These are phyloP conservation scores for Branchellion lobata DNA, from an alignment of 2,888 invertebrate genomes.

Conservation along the genomic window DNA sequence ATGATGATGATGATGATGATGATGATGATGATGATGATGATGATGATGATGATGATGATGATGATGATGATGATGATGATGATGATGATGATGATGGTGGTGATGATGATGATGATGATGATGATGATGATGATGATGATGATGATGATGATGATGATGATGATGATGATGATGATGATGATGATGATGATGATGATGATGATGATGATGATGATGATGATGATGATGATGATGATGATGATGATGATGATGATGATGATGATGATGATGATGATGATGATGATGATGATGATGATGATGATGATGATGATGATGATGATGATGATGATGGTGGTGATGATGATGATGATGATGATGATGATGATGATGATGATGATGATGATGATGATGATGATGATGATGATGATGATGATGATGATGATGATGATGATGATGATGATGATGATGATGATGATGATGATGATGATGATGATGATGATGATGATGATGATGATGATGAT, in stretches of 20 bases:
- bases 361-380: conserved; percentile 37
- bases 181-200: conserved; percentile 39
- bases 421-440: conserved; percentile 34
- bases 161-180: conserved; percentile 38
- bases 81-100: conserved; percentile 30
- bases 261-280: conserved; percentile 28
- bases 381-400: conserved; percentile 35
- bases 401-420: conserved; percentile 39
- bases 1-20: conserved; percentile 4
- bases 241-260: conserved; percentile 21
- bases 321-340: conserved; percentile 30
- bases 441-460: conserved; percentile 28
- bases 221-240: not conserved
- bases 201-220: not conserved
- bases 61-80: conserved; percentile 13
- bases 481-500: conserved; percentile 31
- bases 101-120: conserved; percentile 37
- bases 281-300: conserved; percentile 32
- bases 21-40: conserved; percentile 30
- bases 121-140: conserved; percentile 39
- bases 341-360: conserved; percentile 35
- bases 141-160: conserved; percentile 38
- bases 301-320: conserved; percentile 31
- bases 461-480: conserved; percentile 32
- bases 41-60: conserved; percentile 31